Percentiles rank a stretch among this genome's conserved stretches.
Conservation (phyloP, 2,797 vertebrate species). For the Tinamus major region DNA sequence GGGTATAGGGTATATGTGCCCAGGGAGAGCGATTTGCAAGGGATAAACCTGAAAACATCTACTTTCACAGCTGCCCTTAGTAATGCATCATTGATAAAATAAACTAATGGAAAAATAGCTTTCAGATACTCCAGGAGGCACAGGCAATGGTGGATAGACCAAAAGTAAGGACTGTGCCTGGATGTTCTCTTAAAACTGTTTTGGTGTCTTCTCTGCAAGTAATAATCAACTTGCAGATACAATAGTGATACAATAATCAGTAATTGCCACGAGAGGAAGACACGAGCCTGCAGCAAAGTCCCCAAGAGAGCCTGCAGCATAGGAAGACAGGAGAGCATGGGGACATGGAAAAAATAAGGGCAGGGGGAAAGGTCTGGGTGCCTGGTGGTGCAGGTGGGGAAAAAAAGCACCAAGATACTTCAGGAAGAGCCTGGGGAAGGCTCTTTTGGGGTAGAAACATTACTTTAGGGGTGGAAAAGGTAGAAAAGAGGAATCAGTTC, state of each 20-base stretch:
- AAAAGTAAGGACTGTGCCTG: neutral
- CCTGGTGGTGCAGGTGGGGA: neutral
- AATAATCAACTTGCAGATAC: neutral
- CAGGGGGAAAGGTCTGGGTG: neutral
- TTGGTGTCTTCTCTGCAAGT: neutral
- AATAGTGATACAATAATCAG: too few species aligned
- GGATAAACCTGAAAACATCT: conserved; percentile 1
- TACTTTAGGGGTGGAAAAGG: neutral
- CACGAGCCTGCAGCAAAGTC: neutral
- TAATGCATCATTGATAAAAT: neutral
- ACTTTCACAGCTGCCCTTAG: neutral
- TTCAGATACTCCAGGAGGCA: neutral
- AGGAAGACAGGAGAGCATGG: neutral
- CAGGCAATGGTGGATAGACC: neutral
- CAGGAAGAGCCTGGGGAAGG: neutral
- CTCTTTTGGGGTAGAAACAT: neutral
- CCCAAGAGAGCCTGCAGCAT: neutral
- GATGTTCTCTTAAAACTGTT: neutral
- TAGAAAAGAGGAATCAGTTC: neutral
- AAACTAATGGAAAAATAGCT: neutral
- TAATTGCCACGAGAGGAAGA: neutral
- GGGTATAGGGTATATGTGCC: conserved; percentile 2
- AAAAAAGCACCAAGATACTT: neutral
- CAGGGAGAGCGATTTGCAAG: conserved; percentile 26
- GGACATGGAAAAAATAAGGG: neutral